Base-by-base conservation (phyloP, 2,113 vertebrate genomes). In the Heptranchias perlo region DNA sequence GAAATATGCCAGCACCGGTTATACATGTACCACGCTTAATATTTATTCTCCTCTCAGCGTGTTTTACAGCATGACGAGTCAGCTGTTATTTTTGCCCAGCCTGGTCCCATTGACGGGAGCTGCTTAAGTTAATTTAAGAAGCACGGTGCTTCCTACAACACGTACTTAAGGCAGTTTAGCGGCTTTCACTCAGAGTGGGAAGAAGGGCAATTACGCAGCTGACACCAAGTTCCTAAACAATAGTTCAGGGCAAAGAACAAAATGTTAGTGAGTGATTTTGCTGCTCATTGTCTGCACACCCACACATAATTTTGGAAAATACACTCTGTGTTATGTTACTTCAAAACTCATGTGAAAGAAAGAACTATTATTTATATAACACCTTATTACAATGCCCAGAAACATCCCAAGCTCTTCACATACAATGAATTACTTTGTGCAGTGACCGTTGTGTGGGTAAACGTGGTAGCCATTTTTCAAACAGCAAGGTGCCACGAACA, bases 371-470 rank as follows among this genome's bases (percentile, higher is more conserved):
- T 61, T 91, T 54, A 91, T 61, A 91, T 91, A 35, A 31, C 31
- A 91, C 52, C 31, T 58, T 91, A 54, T 35, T 58, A 91, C 52
- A 91, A 91, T 58, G 31, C 13, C 31, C 13, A 54, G 28, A 61
- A 91, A 91, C 87, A 91, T 91, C 52, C 54, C 31, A 61, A 35
- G 52, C 52, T 61, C 52, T 91, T 61, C 31, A 54, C 10, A 58
- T 58, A 35, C 52, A 91, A 91, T 91, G 3, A 91, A 31, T 91
- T 91, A 58, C 87, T 54, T 91, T 58, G 87, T 91, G 87, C 87
- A 91, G 87, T 91, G 87, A 91, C 87, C 31, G 28, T 58, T 91
- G 16, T 91, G 52, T 14, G 18, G 39, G 0, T 82, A 91, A 91
- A n/a, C n/a, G 87, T 5, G 31, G 52, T 35, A 92, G 89, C 58